Evolutionary conservation across 2,113 vertebrate genomes (phyloP).

Genomic region (Progne subis): DNA sequence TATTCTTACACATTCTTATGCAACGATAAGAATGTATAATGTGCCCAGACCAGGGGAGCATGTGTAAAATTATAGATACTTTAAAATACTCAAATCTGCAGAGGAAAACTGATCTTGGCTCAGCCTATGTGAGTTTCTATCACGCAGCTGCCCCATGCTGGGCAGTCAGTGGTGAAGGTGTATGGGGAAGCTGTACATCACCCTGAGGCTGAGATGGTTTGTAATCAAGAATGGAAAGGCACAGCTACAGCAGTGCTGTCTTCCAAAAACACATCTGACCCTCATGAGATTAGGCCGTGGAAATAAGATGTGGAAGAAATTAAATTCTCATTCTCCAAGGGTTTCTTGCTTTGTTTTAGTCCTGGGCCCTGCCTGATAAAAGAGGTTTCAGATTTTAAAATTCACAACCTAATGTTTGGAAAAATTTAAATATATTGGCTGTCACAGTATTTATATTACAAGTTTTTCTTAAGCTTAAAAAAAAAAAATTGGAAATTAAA

Average conservation of each 20-base stretch:
- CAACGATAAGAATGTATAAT: neutral
- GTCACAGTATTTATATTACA: neutral
- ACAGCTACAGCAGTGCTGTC: neutral
- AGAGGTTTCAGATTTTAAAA: neutral
- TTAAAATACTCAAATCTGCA: neutral
- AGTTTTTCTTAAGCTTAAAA: neutral
- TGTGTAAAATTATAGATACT: neutral
- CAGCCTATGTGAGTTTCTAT: neutral
- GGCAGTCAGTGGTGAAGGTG: neutral
- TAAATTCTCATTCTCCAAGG: neutral
- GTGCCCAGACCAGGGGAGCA: fast-evolving
- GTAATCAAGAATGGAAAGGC: neutral
- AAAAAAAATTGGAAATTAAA: neutral
- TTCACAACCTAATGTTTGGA: neutral
- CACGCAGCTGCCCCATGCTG: neutral
- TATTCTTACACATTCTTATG: neutral
- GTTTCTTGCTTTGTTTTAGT: neutral
- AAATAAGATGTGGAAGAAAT: neutral
- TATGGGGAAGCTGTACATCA: neutral
- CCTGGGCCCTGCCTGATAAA: neutral
- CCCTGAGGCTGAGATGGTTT: fast-evolving
- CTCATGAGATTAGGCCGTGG: neutral
- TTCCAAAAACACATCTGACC: neutral
- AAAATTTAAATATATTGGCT: neutral
- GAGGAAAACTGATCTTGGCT: neutral